A percentile compares a stretch with the other conserved stretches of the same genome.
Conservation (phyloP, 2,113 vertebrate species). For the Alces alces region DNA sequence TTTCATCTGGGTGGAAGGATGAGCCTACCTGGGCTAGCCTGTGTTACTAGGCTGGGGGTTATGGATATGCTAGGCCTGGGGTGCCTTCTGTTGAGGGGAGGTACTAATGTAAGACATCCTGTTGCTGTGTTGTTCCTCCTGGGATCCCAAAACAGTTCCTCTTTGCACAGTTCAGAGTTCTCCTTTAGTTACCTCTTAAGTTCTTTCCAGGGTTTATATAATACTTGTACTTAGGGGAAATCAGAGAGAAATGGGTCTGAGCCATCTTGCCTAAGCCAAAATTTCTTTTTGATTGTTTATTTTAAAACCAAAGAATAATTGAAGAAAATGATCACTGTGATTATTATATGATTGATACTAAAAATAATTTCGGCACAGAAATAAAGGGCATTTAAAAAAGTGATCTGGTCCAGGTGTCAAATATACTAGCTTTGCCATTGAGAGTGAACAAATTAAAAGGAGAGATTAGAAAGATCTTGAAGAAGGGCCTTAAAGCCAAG, state of each 20-base stretch:
- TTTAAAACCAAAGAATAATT: not conserved
- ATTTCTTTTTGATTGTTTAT: not conserved
- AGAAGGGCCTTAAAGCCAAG: constrained; percentile 17
- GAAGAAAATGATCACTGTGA: not conserved
- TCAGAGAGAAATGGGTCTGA: not conserved
- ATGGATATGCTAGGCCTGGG: not conserved
- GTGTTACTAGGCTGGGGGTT: not conserved
- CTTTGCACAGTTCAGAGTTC: not conserved
- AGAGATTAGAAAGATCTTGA: constrained; percentile 36
- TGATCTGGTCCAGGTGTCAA: not conserved
- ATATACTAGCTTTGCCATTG: not conserved
- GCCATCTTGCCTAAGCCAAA: not conserved
- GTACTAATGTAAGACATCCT: not conserved
- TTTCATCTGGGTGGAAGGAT: not conserved
- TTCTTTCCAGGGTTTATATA: not conserved
- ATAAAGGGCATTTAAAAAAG: constrained; percentile 10
- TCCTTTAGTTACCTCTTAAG: not conserved
- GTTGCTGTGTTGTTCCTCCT: not conserved
- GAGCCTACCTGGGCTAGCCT: not conserved
- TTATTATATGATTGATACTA: not conserved
- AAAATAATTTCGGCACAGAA: constrained; percentile 29
- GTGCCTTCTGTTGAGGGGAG: not conserved
- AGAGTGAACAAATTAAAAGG: constrained; percentile 13
- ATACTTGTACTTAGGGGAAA: not conserved
- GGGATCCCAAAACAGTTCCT: not conserved